Evolutionary conservation across 1,140 invertebrate species (phyloP), one percentile per base, ranked within the genome.

Genomic region (Euwallacea similis): DNA sequence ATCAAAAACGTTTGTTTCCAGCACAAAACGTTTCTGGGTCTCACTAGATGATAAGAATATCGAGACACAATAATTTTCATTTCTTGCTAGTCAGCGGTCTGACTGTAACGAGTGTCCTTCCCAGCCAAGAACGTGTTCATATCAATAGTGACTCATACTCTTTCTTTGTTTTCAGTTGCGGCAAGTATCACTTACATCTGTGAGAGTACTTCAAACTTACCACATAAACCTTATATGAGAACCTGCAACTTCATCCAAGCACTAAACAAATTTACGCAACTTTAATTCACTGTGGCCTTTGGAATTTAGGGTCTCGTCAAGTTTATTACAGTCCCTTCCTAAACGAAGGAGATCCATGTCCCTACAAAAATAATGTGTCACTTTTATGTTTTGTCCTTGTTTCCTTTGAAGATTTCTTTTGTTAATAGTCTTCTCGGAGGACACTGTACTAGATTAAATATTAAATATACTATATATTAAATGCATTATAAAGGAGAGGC

Each of bases 131-230:
- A 15, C 15, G 50, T 11, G 4, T 53, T 53, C 6, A 9, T 53
- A n/a, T 53, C 50, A 53, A 53, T 53, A 53, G 11, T 53, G 50
- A 53, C 50, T 53, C 50, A 53, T 15, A 15, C 50, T n/a, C 11
- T 53, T 53, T 53, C 50, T 15, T 53, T 33, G 21, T 33, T 33
- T 33, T 33, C 21, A 33, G 21, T 33, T 33, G 21, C 21, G 21
- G 21, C 21, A 33, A 33, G 21, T 33, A 33, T 33, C 21, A 33
- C 21, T 33, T 33, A 33, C 21, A 33, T 33, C 21, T 33, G 21
- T 33, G 21, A 33, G 21, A 33, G 46, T 13, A 50, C 46, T 50
- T 50, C 9, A 50, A 50, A 50, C 9, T 50, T 10, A 50, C 9
- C 9, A 50, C 9, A 11, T 13, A 10, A 11, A 11, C 13, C 46